These are phyloP conservation scores for Formica selysi DNA, from an alignment of 1,140 invertebrate species.

Conservation along the genomic window DNA sequence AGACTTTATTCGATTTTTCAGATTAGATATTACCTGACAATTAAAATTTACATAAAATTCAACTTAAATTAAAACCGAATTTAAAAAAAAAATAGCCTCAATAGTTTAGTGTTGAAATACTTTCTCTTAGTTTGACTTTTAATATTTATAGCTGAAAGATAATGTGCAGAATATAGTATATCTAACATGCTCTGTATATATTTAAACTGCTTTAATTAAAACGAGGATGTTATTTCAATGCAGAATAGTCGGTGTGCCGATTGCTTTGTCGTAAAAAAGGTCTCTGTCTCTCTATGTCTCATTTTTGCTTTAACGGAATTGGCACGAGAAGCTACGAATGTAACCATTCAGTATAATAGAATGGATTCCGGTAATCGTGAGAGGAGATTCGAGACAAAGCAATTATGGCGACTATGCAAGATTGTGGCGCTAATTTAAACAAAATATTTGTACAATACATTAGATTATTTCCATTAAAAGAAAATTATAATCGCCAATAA, in stretches of 20 bases:
- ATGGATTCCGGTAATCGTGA: constrained; percentile 19
- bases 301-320: constrained; percentile 49
- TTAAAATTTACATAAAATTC: constrained; percentile 2
- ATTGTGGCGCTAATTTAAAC: neutral
- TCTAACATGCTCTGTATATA: neutral
- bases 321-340: constrained; percentile 21
- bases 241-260: constrained; percentile 17
- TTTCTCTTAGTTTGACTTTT: constrained; percentile 2
- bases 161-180: neutral
- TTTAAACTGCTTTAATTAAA: constrained; percentile 53
- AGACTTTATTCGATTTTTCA: neutral
- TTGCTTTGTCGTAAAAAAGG: constrained; percentile 9
- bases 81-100: neutral
- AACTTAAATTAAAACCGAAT: neutral
- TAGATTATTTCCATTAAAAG: constrained; percentile 18
- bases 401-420: neutral
- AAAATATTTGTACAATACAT: neutral
- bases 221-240: constrained; percentile 45
- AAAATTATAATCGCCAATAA: neutral
- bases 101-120: neutral
- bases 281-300: neutral
- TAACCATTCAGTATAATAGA: constrained; percentile 31
- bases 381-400: constrained; percentile 13
- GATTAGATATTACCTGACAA: constrained; percentile 1
- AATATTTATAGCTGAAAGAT: constrained; percentile 15